A percentile compares a stretch with the other conserved stretches of the same genome.
Evolutionary conservation across 1,140 invertebrate genomes (phyloP).

Genomic region (Drosophila varians): DNA sequence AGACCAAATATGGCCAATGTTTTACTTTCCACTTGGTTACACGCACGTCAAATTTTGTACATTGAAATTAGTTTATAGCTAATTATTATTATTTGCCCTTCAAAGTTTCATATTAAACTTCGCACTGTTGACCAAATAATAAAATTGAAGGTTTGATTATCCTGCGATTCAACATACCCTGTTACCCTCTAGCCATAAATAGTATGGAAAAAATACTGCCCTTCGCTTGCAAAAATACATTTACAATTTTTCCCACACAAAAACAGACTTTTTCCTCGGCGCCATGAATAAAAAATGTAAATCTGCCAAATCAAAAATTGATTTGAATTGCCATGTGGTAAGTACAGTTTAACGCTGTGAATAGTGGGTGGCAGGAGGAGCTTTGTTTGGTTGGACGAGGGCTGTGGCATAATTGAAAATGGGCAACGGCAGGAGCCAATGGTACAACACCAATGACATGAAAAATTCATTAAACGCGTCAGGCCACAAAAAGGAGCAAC

Average conservation of each 20-base stretch:
- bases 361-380: background rate
- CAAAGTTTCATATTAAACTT: too few species aligned
- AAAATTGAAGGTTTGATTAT: background rate
- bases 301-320: slow-evolving; percentile 74
- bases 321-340: slow-evolving; percentile 76
- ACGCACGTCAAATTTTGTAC: background rate
- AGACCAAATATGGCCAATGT: background rate
- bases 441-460: slow-evolving; percentile 54
- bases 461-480: slow-evolving; percentile 76
- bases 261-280: slow-evolving; percentile 24
- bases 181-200: background rate
- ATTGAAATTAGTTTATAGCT: background rate
- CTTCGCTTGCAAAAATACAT: slow-evolving; percentile 40
- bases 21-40: too few species aligned
- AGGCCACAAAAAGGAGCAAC: slow-evolving; percentile 57
- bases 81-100: too few species aligned
- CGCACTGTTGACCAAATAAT: too few species aligned
- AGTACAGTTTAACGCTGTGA: slow-evolving; percentile 63
- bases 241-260: slow-evolving; percentile 53
- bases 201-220: slow-evolving; percentile 8
- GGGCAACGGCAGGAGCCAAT: slow-evolving; percentile 23
- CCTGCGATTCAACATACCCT: background rate
- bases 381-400: background rate
- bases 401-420: slow-evolving; percentile 39
- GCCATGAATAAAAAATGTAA: slow-evolving; percentile 46